Conservation (phyloP, 2,113 vertebrate genomes). For the Oryctolagus cuniculus region DNA sequence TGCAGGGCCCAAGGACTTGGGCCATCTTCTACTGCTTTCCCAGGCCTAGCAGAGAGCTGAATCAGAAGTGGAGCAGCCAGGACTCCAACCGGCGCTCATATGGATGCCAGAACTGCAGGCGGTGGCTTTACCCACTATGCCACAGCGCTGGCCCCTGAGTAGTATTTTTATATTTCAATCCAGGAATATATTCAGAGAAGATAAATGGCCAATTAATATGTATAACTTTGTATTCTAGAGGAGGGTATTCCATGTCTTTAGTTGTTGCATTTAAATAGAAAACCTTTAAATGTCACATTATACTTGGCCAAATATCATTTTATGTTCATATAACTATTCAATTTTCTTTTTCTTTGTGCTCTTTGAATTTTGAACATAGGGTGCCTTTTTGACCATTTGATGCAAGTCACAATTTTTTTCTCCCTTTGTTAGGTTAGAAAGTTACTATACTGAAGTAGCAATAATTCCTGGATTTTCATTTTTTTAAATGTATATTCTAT, state of each 20-base stretch:
- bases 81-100: too few relatives aligned
- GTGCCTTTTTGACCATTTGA: background rate
- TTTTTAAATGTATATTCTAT: background rate
- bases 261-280: constrained; percentile 14
- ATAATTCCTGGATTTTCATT: background rate
- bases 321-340: background rate
- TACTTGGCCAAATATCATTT: background rate
- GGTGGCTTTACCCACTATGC: too few relatives aligned
- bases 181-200: constrained; percentile 23
- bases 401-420: constrained; percentile 27
- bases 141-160: background rate
- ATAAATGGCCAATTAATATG: background rate
- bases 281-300: background rate
- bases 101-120: too few relatives aligned
- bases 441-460: background rate
- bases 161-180: constrained; percentile 32
- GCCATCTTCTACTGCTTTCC: too few relatives aligned
- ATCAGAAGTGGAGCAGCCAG: too few relatives aligned
- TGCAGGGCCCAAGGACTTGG: too few relatives aligned
- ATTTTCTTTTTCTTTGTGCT: constrained; percentile 12
- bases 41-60: too few relatives aligned
- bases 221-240: background rate
- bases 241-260: background rate
- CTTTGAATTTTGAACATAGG: constrained; percentile 45
- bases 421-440: constrained; percentile 14